These are phyloP conservation scores for silkworm (Bombyx mori) DNA, from an alignment of 1,140 invertebrate species.

Conservation along the genomic window DNA sequence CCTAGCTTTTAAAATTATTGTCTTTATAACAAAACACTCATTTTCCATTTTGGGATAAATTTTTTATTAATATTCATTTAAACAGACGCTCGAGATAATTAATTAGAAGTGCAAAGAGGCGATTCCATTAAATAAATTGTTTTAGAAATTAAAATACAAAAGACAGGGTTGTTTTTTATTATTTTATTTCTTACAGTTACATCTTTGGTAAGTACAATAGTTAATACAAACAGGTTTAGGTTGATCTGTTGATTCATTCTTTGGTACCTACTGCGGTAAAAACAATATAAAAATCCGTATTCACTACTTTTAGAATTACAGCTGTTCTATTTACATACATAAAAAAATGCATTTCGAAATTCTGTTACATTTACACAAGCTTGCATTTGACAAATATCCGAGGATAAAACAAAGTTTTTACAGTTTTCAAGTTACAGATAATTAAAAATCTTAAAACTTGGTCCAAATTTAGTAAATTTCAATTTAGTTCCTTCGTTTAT, in stretches of 20 bases:
- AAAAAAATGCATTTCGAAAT: too few species aligned
- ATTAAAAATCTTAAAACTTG: too few species aligned
- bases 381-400: too few species aligned
- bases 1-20: not conserved
- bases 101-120: not conserved
- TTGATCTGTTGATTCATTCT: slow-evolving; percentile 30
- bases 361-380: too few species aligned
- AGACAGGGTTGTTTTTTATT: slow-evolving; percentile 16
- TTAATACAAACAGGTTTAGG: slow-evolving; percentile 18
- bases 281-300: not conserved
- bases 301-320: too few species aligned
- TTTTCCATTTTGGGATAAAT: not conserved
- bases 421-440: too few species aligned
- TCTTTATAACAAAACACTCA: not conserved
- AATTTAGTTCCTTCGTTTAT: too few species aligned
- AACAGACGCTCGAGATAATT: not conserved
- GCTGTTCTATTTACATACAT: too few species aligned
- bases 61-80: not conserved
- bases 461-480: too few species aligned
- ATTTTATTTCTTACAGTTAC: slow-evolving; percentile 41
- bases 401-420: too few species aligned
- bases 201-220: slow-evolving; percentile 66
- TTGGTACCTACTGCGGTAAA: slow-evolving; percentile 25
- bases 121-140: not conserved
- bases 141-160: slow-evolving; percentile 7